These are phyloP conservation scores for Aphaenogaster rudis DNA, from an alignment of 1,140 invertebrate species.

Conservation along the genomic window DNA sequence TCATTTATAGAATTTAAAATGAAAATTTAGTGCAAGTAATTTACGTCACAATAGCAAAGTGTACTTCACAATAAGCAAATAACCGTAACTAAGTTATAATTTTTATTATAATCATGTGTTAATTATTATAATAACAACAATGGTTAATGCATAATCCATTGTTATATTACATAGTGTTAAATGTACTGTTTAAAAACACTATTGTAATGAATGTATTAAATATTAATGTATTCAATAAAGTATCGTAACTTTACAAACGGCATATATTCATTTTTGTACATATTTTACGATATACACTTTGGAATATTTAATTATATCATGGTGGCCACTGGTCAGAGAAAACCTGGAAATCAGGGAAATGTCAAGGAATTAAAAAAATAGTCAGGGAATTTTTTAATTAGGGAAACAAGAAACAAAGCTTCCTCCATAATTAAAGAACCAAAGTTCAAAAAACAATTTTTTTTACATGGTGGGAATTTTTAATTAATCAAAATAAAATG, in stretches of 20 bases:
- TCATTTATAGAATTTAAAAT: slow-evolving; percentile 33
- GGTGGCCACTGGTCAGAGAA: too few relatives aligned
- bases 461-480: too few relatives aligned
- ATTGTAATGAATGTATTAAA: slow-evolving; percentile 32
- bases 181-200: slow-evolving; percentile 28
- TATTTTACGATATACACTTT: not conserved
- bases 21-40: slow-evolving; percentile 12
- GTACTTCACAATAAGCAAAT: slow-evolving; percentile 5
- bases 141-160: not conserved
- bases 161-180: slow-evolving; percentile 3
- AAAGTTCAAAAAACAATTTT: too few relatives aligned
- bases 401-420: too few relatives aligned
- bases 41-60: slow-evolving; percentile 2
- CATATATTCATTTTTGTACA: slow-evolving; percentile 10
- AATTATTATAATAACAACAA: slow-evolving; percentile 11
- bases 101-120: slow-evolving; percentile 37
- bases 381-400: too few relatives aligned
- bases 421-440: too few relatives aligned
- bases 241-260: not conserved
- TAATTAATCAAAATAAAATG: too few relatives aligned
- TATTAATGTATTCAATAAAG: slow-evolving; percentile 48
- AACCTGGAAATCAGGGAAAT: too few relatives aligned
- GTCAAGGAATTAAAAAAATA: too few relatives aligned
- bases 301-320: not conserved
- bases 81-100: not conserved